phyloP scores from a whole-genome alignment of 2,888 invertebrate species.

The Augiades crinisus region DNA sequence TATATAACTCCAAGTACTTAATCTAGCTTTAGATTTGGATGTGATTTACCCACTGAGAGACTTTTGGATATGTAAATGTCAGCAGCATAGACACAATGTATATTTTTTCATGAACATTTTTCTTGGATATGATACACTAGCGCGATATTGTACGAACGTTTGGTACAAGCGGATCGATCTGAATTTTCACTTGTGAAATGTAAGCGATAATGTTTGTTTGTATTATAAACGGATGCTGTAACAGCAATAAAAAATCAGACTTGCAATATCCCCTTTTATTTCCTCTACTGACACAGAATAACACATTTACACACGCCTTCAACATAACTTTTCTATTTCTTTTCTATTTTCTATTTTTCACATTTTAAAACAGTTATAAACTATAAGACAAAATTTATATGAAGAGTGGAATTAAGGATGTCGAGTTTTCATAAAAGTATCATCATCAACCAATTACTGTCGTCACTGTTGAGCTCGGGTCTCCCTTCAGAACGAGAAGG shows the following conservation, averaged over 20 bases:
- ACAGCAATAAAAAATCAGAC: slow-evolving; percentile 79
- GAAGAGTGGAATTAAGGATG: too few species aligned
- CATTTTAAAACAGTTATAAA: too few species aligned
- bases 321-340: too few species aligned
- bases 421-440: too few species aligned
- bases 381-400: too few species aligned
- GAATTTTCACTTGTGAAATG: slow-evolving; percentile 68
- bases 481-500: too few species aligned
- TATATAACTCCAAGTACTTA: slow-evolving; percentile 57
- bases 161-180: slow-evolving; percentile 63
- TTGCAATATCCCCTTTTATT: slow-evolving; percentile 48
- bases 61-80: slow-evolving; percentile 31
- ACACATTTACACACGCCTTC: neutral
- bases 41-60: slow-evolving; percentile 40
- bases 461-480: too few species aligned
- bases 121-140: slow-evolving; percentile 28
- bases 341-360: too few species aligned
- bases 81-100: slow-evolving; percentile 40
- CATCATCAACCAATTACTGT: too few species aligned
- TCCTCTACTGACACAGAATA: neutral
- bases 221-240: slow-evolving; percentile 74
- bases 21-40: slow-evolving; percentile 57
- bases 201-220: slow-evolving; percentile 75
- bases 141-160: slow-evolving; percentile 40
- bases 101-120: slow-evolving; percentile 47